Evolutionary conservation across 2,888 invertebrate species (phyloP), one percentile per base, ranked within the genome.

Genomic region (Amphipoea lucens): DNA sequence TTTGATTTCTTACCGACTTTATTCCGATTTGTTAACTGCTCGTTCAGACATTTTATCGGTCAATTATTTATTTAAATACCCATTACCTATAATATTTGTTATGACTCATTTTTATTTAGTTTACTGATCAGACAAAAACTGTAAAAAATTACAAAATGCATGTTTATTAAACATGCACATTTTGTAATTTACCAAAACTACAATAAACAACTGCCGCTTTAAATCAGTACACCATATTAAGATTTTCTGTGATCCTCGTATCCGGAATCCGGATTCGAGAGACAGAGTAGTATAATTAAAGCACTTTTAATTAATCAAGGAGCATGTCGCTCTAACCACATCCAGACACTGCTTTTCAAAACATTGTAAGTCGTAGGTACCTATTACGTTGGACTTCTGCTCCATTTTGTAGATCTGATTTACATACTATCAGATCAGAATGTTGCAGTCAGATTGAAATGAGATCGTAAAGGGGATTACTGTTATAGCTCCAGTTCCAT

Each of bases 391-490:
- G 54, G 36, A 81, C 62, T 67, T 63, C 45, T 71, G 57, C 42
- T 67, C 48, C 71, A 86, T 86, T 75, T 75, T 78, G 72, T 74
- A 72, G 78, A 75, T 76, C 81, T 76, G 68, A 87, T 86, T 87
- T 87, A 78, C 66, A 81, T 87, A 83, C 65, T 75, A 78, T 74
- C 81, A 76, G 79, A 85, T 78, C 62, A 73, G 67, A 74, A 76
- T 74, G 73, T 80, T 81, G 81, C 80, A 82, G 66, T 79, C 72
- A 76, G 62, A 81, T 78, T 76, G 72, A 76, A 85, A 79, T 74
- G 85, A 85, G 71, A 77, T 84, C 79, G 74, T 88, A 84, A 88
- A 84, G 40, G 71, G 71, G 71, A 87, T 87, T 87, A 84, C 82
- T 78, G 87, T 89, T 79, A 85, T 82, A 68, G 72, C 63, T 63